phyloP scores from a whole-genome alignment of 2,888 invertebrate genomes.

The Perizoma flavofasciatum region DNA sequence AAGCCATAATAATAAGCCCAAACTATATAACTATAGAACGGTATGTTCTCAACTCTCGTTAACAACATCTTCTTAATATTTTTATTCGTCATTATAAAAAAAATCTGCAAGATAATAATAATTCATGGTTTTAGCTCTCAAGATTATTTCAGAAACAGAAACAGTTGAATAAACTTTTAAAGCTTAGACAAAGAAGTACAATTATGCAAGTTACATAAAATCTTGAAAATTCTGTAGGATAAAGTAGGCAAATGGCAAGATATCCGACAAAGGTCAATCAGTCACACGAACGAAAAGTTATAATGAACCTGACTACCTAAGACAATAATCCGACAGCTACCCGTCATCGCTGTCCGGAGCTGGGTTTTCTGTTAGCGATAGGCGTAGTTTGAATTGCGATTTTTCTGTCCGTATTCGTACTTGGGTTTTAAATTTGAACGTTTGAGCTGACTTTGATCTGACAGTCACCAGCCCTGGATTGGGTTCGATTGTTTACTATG shows the following conservation, averaged over 20 bases:
- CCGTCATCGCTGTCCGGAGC: not conserved
- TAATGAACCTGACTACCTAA: slow-evolving; percentile 26
- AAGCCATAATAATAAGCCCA: no score
- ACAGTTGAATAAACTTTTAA: slow-evolving; percentile 2
- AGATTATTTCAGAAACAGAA: not conserved
- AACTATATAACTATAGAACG: no score
- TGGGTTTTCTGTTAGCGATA: slow-evolving; percentile 1
- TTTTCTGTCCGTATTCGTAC: not conserved
- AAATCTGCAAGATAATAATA: not conserved
- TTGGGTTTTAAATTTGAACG: no score
- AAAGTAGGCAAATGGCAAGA: no score
- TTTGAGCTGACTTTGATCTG: no score
- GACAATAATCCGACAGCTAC: slow-evolving; percentile 12
- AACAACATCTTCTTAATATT: no score
- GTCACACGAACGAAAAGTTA: slow-evolving; percentile 23
- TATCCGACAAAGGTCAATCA: slow-evolving; percentile 12
- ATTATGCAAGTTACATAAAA: not conserved
- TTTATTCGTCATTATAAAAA: no score
- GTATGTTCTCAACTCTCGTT: no score
- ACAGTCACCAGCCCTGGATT: no score
- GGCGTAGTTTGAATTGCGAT: not conserved
- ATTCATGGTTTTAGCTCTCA: not conserved
- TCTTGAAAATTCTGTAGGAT: slow-evolving; percentile 5
- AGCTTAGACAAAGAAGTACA: slow-evolving; percentile 1
- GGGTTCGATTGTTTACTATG: no score